phyloP scores from a whole-genome alignment of 2,888 invertebrate species.

The Leptinotarsa tumamoca region DNA sequence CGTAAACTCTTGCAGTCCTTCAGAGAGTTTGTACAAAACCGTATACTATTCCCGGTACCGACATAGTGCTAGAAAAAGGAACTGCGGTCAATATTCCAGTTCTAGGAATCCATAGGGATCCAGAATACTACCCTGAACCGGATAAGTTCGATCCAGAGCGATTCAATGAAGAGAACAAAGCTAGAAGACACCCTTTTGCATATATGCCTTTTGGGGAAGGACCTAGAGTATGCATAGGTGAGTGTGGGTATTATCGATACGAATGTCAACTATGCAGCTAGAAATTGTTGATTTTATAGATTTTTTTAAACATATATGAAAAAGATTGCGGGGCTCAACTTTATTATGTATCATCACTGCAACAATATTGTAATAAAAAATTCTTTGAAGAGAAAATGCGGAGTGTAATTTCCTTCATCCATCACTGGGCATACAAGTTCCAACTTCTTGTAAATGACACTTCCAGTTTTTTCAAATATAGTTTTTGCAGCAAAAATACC shows the following conservation, averaged over 20 bases:
- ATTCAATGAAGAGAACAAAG: slow-evolving; percentile 69
- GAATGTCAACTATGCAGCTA: too few relatives aligned
- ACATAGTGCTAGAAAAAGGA: slow-evolving; percentile 40
- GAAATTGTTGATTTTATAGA: too few relatives aligned
- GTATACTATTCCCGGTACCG: slow-evolving; percentile 43
- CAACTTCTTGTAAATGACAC: too few relatives aligned
- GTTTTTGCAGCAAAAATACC: too few relatives aligned
- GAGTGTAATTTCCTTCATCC: too few relatives aligned
- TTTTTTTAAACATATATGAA: too few relatives aligned
- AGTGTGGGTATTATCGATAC: not conserved
- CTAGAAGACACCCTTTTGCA: slow-evolving; percentile 39
- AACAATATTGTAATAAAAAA: too few relatives aligned
- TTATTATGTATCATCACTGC: too few relatives aligned
- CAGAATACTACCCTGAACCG: slow-evolving; percentile 67
- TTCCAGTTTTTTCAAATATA: too few relatives aligned
- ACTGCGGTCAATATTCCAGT: slow-evolving; percentile 30
- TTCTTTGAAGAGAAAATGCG: too few relatives aligned
- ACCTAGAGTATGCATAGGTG: slow-evolving; percentile 70
- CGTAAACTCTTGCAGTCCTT: slow-evolving; percentile 41
- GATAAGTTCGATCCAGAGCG: slow-evolving; percentile 73
- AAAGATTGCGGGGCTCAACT: too few relatives aligned
- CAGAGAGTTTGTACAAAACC: slow-evolving; percentile 43
- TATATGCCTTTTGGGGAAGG: slow-evolving; percentile 69
- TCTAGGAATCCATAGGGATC: slow-evolving; percentile 44
- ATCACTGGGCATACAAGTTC: too few relatives aligned